Evolutionary conservation across 2,113 vertebrate genomes (phyloP).

Genomic region (Pollimyrus isidori): DNA sequence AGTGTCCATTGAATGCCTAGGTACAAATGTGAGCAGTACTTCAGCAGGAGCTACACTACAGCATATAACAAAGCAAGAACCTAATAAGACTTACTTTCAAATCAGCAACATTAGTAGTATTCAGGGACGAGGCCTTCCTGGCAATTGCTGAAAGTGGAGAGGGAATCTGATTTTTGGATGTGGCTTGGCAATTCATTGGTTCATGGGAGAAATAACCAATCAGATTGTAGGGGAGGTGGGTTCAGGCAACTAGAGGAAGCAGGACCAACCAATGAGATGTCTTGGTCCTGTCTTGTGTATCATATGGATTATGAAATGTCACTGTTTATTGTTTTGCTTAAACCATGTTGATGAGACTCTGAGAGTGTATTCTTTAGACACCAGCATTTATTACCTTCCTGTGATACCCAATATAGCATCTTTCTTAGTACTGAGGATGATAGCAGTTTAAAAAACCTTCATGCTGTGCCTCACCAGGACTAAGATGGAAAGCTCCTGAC

Average conservation of each 20-base stretch:
- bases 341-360: neutral
- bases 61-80: neutral
- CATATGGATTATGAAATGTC: neutral
- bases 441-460: neutral
- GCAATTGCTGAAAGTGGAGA: neutral
- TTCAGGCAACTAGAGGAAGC: neutral
- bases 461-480: neutral
- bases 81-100: neutral
- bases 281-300: neutral
- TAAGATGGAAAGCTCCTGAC: neutral
- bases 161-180: neutral
- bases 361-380: neutral
- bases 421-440: neutral
- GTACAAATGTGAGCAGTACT: conserved; percentile 19
- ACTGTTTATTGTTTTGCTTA: neutral
- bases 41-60: neutral
- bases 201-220: neutral
- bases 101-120: neutral
- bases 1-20: neutral
- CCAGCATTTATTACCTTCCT: neutral
- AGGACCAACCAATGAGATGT: neutral
- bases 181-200: neutral
- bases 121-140: neutral
- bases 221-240: neutral
- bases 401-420: neutral